Evolutionary conservation across 2,113 vertebrate genomes (phyloP), one percentile per base, ranked within the genome.

Genomic region (Muntiacus muntjak): DNA sequence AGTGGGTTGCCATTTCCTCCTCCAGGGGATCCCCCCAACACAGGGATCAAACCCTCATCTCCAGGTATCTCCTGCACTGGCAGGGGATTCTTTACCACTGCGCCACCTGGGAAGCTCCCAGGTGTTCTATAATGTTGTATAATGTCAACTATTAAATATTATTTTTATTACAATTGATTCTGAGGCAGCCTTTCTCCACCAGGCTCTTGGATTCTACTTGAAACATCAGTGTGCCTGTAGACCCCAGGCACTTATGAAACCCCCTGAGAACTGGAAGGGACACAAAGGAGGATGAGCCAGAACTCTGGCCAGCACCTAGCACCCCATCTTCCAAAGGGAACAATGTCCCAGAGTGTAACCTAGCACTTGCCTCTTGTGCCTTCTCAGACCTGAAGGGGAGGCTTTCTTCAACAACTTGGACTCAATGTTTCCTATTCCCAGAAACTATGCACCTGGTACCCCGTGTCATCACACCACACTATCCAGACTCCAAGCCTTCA

Each of bases 311-410:
- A 3, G 52, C 52, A 60, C 36, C 43, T 60, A 12, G 8, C 28
- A n/a, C 40, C 71, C 45, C 21, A 19, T 28, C 26, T 94, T n/a
- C 83, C 52, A 33, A 64, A 89, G 64, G 85, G 36, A 79, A n/a
- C 6, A 2, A 36, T 0, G 1, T 2, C 71, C 1, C 8, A 85
- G 12, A 81, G 15, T 0, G 1, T 33, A 21, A 40, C 33, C 88
- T 5, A 0, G 40, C 33, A 25, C 23, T 58, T 10, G 12, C 3
- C 1, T 5, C 14, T 14, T 8, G 58, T 11, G 21, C 16, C 45
- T 87, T 74, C 62, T 33, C 36, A 11, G 11, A 3, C 74, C 64
- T 16, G 3, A 45, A 23, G 19, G 14, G 47, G 40, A 47, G 12
- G 40, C 19, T 57, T 91, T 84, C 26, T 14, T 50, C 23, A 13